phyloP scores from a whole-genome alignment of 1,140 invertebrate species.

The Chironomus striatipennis region DNA sequence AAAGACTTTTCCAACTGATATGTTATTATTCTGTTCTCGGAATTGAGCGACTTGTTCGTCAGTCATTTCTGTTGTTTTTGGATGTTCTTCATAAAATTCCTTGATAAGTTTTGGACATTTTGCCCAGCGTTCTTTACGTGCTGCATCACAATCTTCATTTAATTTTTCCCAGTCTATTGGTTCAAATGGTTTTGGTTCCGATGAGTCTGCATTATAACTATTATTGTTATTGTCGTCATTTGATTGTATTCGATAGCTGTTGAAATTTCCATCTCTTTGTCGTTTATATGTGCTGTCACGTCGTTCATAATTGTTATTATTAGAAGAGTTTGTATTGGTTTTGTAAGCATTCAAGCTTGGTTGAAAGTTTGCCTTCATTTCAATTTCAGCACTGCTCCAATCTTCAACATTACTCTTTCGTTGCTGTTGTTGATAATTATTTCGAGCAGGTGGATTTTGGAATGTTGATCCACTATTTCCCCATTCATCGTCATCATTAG shows the following conservation, averaged over 20 bases:
- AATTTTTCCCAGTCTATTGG: constrained; percentile 27
- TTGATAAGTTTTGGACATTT: constrained; percentile 61
- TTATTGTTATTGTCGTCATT: constrained; percentile 30
- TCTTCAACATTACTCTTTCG: not conserved
- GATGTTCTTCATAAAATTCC: constrained; percentile 77
- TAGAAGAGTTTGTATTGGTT: not conserved
- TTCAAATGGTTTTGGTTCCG: constrained; percentile 28
- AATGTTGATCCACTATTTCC: not conserved
- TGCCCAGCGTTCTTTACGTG: constrained; percentile 49
- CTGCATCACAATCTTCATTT: constrained; percentile 37
- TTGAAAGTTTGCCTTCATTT: not conserved
- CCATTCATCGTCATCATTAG: not conserved
- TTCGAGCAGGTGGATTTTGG: not conserved
- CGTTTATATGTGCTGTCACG: not conserved
- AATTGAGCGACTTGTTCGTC: constrained; percentile 52
- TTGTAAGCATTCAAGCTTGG: not conserved
- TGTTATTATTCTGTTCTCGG: constrained; percentile 59
- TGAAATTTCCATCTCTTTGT: constrained; percentile 6
- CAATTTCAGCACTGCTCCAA: not conserved
- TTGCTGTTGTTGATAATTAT: not conserved
- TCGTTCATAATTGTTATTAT: not conserved
- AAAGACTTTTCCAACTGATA: constrained; percentile 52
- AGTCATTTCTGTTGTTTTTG: constrained; percentile 55
- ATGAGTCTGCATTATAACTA: constrained; percentile 31
- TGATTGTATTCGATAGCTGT: constrained; percentile 24